Evolutionary conservation across 2,113 vertebrate species (phyloP).

Genomic region (Telmatochromis bifrenatus): DNA sequence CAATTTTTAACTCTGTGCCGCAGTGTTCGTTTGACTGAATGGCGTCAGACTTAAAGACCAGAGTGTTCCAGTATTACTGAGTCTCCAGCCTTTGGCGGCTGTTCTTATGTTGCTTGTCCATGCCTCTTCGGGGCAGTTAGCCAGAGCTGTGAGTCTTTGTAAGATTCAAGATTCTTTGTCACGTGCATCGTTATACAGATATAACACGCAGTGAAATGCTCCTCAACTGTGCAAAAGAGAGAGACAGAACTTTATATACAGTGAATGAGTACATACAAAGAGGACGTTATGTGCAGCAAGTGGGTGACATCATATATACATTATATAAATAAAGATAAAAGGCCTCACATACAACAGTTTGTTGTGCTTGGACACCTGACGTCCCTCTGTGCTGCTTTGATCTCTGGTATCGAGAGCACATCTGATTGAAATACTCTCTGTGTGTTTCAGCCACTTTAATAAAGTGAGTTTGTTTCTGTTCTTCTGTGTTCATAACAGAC

Average conservation of each 20-base stretch:
- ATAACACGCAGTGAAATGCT: rapidly evolving
- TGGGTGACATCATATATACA: neutral
- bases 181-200: neutral
- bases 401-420: neutral
- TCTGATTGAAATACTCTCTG: rapidly evolving
- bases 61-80: neutral
- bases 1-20: rapidly evolving
- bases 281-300: neutral
- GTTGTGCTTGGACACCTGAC: rapidly evolving
- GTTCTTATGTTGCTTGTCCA: neutral
- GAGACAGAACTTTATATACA: neutral
- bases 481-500: constrained; percentile 57
- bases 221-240: rapidly evolving
- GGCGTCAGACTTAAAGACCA: neutral
- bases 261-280: neutral
- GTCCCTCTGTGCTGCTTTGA: neutral
- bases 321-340: neutral
- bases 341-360: neutral
- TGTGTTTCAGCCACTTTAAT: neutral
- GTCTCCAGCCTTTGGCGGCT: neutral
- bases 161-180: neutral
- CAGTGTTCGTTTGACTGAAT: rapidly evolving
- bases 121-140: neutral
- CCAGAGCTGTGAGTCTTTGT: neutral
- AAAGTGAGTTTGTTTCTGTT: neutral